Evolutionary conservation across 64 coral and sea anemone genomes (phyloP).

Genomic region (Astreopora myriophthalma): DNA sequence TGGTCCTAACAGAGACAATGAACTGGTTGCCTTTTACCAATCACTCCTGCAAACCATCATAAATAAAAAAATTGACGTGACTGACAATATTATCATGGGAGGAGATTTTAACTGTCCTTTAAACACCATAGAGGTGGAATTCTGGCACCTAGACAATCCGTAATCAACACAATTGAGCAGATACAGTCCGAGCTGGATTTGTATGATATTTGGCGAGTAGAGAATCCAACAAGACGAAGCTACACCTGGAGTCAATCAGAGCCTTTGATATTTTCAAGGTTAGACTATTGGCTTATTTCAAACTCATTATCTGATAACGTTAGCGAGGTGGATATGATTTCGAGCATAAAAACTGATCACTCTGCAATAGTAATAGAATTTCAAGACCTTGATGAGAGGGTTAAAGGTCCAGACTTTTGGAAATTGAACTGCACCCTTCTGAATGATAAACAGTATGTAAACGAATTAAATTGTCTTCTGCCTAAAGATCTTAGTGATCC

Average conservation of each 20-base stretch:
- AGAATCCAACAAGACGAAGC: not conserved
- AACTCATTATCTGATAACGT: not conserved
- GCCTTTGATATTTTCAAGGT: not conserved
- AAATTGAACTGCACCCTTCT: conserved; percentile 49
- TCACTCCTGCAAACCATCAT: not conserved
- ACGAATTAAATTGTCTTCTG: conserved; percentile 15
- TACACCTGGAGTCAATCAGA: conserved; percentile 9
- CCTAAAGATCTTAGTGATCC: conserved; percentile 22
- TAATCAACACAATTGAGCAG: conserved; percentile 9
- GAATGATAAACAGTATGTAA: conserved; percentile 22
- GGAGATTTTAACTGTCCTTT: conserved; percentile 33
- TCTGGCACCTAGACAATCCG: conserved; percentile 21
- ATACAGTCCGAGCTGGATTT: not conserved
- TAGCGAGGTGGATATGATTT: not conserved
- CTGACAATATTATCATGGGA: not conserved
- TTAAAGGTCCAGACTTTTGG: conserved; percentile 49
- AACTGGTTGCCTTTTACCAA: not conserved
- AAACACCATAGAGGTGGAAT: conserved; percentile 30
- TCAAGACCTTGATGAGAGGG: conserved; percentile 1
- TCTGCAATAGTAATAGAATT: conserved; percentile 17
- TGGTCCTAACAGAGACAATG: not conserved
- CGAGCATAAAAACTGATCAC: not conserved
- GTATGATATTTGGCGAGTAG: not conserved
- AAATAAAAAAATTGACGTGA: not conserved
- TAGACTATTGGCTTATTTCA: not conserved